A percentile compares a stretch with the other conserved stretches of the same genome.
Conservation (phyloP, 2,888 invertebrate genomes). For the Morpho achilles region DNA sequence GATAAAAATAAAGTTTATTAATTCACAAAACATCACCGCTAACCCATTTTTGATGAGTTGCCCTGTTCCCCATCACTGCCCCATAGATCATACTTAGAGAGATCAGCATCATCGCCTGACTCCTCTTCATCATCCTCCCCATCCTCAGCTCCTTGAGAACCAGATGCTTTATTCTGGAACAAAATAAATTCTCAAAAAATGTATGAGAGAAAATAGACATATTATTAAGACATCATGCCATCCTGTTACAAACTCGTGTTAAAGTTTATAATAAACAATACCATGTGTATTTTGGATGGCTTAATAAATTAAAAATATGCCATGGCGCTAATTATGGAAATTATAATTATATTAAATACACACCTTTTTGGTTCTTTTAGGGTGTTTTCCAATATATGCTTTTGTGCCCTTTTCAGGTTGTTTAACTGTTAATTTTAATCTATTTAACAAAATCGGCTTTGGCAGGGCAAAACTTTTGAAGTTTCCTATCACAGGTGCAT, state of each 20-base stretch:
- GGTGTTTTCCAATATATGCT: conserved; percentile 41
- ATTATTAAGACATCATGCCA: conserved; percentile 18
- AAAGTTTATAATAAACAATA: no score
- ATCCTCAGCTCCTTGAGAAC: conserved; percentile 57
- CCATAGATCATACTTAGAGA: conserved; percentile 89
- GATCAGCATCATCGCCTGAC: conserved; percentile 82
- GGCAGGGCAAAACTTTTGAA: conserved; percentile 76
- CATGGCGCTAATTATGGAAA: conserved; percentile 1
- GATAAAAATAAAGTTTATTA: neutral
- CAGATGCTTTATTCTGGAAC: conserved; percentile 63
- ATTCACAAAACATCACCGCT: conserved; percentile 27
- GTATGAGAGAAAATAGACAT: neutral
- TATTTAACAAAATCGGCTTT: conserved; percentile 70
- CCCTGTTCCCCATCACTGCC: conserved; percentile 81
- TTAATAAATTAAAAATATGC: conserved; percentile 18
- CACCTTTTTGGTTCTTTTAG: conserved; percentile 61
- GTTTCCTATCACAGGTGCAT: conserved; percentile 63
- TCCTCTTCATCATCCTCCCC: conserved; percentile 80
- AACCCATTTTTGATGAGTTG: conserved; percentile 53
- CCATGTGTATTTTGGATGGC: neutral
- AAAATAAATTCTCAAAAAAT: conserved; percentile 33
- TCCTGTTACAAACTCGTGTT: neutral
- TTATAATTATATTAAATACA: conserved; percentile 41
- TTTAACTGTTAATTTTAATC: conserved; percentile 65
- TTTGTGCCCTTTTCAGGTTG: conserved; percentile 52